Evolutionary conservation across 2,113 vertebrate species (phyloP), one percentile per base, ranked within the genome.

Genomic region (Syngnathus scovelli): DNA sequence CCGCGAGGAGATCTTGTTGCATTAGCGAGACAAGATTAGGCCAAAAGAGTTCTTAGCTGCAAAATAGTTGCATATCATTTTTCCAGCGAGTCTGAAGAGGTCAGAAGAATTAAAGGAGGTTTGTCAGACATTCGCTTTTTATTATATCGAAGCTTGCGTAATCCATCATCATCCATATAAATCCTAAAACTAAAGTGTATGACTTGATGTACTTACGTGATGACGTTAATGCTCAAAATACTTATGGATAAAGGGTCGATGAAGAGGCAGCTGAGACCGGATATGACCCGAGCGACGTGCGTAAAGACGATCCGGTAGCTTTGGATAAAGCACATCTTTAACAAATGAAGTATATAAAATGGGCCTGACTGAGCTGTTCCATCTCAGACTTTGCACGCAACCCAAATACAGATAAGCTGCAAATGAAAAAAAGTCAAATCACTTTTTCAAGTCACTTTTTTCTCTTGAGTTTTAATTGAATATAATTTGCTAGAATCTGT

Each of bases 1-100:
- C 75, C 72, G 64, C 55, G 27, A 59, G 76, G 76, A 78, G 64
- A 15, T 70, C 74, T 67, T 78, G 69, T 44, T 69, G 49, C 74
- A 64, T 66, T 78, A 81, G 76, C 65, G 67, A 75, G 76, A 79
- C 58, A 67, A 71, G 72, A 74, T 27, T 19, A 65, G 58, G 54
- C 44, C 21, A 70, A 68, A 52, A 58, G 3, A 0, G 0, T 58
- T 66, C 38, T 61, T 59, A 27, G 48, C 46, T 23, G 48, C 44
- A 67, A 71, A 69, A 67, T 23, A 46, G 56, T n/a, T 58, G 19
- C n/a, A 19, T 21, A 21, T 21, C 2, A 8, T 52, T 43, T 43
- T 43, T 43, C 2, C 41, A 43, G 27, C 27, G 3, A 33, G 27
- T 33, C 3, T 33, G 27, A 33, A 33, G 27, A 33, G 27, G 27